phyloP scores from a whole-genome alignment of 1,140 invertebrate genomes.

The Papilio xuthus region DNA sequence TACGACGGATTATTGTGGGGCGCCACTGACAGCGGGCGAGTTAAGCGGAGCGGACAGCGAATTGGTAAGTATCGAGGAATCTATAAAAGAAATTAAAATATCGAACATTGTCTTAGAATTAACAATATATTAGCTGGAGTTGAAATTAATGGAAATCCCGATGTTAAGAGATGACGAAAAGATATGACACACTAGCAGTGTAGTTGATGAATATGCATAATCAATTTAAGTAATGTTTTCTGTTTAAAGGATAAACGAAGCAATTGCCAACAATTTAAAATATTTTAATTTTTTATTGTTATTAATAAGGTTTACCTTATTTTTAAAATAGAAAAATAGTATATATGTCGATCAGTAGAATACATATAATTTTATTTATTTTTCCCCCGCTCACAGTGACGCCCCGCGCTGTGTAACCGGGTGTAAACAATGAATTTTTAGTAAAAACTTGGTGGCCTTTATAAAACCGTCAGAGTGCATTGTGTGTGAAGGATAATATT shows the following conservation, averaged over 20 bases:
- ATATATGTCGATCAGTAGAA: background rate
- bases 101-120: background rate
- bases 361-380: background rate
- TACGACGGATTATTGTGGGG: constrained; percentile 51
- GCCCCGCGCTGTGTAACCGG: constrained; percentile 42
- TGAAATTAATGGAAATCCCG: background rate
- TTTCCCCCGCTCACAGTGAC: constrained; percentile 42
- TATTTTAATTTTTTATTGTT: background rate
- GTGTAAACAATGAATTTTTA: constrained; percentile 64
- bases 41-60: constrained; percentile 40
- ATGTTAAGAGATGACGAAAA: background rate
- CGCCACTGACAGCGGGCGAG: constrained; percentile 41
- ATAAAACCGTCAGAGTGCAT: constrained; percentile 41
- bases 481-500: constrained; percentile 58
- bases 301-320: no score
- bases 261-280: background rate
- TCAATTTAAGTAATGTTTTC: background rate
- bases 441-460: constrained; percentile 51
- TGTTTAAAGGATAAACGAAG: background rate
- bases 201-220: background rate
- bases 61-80: background rate
- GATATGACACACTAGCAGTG: background rate
- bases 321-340: no score
- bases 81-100: background rate
- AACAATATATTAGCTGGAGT: background rate